Base-by-base conservation (phyloP, 1,140 invertebrate genomes). In the Eciton burchellii region DNA sequence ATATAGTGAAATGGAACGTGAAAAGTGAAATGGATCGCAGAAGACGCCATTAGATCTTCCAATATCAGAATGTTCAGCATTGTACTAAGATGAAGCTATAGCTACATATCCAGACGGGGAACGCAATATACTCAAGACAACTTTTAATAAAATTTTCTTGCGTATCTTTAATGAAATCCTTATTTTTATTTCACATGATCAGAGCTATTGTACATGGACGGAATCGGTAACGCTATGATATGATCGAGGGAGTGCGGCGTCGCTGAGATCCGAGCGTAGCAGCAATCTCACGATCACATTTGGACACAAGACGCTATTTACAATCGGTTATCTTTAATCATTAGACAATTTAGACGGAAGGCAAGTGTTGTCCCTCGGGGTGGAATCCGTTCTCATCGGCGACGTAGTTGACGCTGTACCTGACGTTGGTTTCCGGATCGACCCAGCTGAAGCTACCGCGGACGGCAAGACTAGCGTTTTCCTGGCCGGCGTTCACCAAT, bases 341-440 rank as follows among this genome's bases (percentile, higher is more conserved):
- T 9, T 54, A 21, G 19, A 21, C 52, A 19, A 49, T 56, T 86
- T 71, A 86, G n/a, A 24, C 26, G 0, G 8, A 0, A 0, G 89
- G 88, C 29, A 90, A 43, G 47, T 88, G 89, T 6, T 62, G 68
- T 45, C 87, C 88, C 56, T 89, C 71, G n/a, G 91, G 89, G 0
- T 86, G 90, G 90, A 91, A 94, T 14, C 94, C 94, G 60, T 90
- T 91, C 47, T 94, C 87, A 57, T 94, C 94, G 57, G 94, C 93
- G 26, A 93, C 89, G 90, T 95, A 95, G 12, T 90, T 91, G 54
- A 95, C 90, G 11, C 87, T 91, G 83, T 94, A 92, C 29, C 85
- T 85, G 35, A 92, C 89, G n/a, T 93, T 93, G 41, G 88, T 88
- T 0, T 6, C 11, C 6, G 88, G 88, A 0, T 89, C 88, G 29